Conservation (phyloP, 2,888 invertebrate species). For the Drosophila borealis region DNA sequence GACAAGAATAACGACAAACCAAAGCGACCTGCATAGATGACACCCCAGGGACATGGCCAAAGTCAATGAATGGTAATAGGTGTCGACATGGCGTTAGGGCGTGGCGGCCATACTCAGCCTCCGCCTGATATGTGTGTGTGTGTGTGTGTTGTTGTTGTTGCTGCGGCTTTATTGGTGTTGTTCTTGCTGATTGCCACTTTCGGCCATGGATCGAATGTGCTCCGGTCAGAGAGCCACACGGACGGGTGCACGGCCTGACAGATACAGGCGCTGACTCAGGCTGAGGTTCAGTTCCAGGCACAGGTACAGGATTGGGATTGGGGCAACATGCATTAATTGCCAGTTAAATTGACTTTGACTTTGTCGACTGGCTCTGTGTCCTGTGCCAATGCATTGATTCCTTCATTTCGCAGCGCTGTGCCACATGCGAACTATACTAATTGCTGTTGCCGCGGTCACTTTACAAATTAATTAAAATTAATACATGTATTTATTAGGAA, state of each 20-base stretch:
- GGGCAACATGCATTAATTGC: constrained; percentile 80
- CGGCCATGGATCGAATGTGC: constrained; percentile 65
- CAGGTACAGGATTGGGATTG: constrained; percentile 9
- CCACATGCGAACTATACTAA: constrained; percentile 5
- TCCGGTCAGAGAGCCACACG: not conserved
- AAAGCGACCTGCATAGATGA: constrained; percentile 78
- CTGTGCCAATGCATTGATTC: constrained; percentile 46
- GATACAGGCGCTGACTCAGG: constrained; percentile 5
- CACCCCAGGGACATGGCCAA: constrained; percentile 80
- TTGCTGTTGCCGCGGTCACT: constrained; percentile 3
- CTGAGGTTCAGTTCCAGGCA: constrained; percentile 6
- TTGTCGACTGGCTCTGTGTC: constrained; percentile 6
- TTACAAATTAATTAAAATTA: constrained; percentile 13
- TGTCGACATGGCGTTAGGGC: constrained; percentile 74
- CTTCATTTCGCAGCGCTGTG: constrained; percentile 19
- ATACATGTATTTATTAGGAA: too few species aligned
- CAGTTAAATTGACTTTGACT: constrained; percentile 82
- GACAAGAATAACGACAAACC: constrained; percentile 42
- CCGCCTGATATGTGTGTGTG: not conserved
- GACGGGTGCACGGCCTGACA: too few species aligned
- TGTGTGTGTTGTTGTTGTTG: constrained; percentile 39
- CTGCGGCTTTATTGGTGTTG: constrained; percentile 71
- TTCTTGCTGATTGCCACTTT: constrained; percentile 78
- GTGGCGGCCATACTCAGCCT: constrained; percentile 43
- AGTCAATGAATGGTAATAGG: constrained; percentile 81